Evolutionary conservation across 2,113 vertebrate species (phyloP).

Genomic region (Sciurus niger): DNA sequence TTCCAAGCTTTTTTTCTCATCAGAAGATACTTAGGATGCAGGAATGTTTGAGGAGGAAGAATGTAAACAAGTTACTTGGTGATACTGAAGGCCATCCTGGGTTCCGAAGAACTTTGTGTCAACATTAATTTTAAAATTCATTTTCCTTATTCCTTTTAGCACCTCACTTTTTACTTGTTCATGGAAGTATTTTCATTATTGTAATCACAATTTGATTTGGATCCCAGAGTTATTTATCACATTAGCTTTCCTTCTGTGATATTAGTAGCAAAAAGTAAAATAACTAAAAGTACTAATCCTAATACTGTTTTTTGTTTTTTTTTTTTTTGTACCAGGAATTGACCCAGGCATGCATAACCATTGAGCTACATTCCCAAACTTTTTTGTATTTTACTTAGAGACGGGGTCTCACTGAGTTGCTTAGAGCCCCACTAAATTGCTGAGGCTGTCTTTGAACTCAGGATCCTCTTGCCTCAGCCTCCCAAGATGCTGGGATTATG

Average conservation of each 20-base stretch:
- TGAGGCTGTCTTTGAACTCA: too few species aligned
- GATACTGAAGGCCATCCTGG: background rate
- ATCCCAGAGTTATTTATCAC: background rate
- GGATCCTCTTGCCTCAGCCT: too few species aligned
- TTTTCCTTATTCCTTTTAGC: slow-evolving; percentile 17
- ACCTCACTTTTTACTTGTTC: slow-evolving; percentile 24
- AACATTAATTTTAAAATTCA: slow-evolving; percentile 31
- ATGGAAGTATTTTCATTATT: background rate
- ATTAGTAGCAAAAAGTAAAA: slow-evolving; percentile 28
- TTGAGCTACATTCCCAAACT: too few species aligned
- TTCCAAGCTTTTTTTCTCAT: background rate
- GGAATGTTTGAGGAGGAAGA: background rate
- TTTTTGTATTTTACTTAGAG: too few species aligned
- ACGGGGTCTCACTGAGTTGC: too few species aligned
- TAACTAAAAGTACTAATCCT: background rate
- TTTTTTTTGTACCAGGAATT: too few species aligned
- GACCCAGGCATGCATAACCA: too few species aligned
- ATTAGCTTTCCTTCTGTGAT: slow-evolving; percentile 24
- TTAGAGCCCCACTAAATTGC: too few species aligned
- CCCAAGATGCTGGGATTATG: too few species aligned
- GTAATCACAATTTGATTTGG: slow-evolving; percentile 36
- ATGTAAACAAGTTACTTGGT: background rate
- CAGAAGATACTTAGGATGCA: background rate
- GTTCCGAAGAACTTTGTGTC: slow-evolving; percentile 11
- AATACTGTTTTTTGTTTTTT: background rate